phyloP scores from a whole-genome alignment of 2,113 vertebrate species.

The Potamarius usumacintae region DNA sequence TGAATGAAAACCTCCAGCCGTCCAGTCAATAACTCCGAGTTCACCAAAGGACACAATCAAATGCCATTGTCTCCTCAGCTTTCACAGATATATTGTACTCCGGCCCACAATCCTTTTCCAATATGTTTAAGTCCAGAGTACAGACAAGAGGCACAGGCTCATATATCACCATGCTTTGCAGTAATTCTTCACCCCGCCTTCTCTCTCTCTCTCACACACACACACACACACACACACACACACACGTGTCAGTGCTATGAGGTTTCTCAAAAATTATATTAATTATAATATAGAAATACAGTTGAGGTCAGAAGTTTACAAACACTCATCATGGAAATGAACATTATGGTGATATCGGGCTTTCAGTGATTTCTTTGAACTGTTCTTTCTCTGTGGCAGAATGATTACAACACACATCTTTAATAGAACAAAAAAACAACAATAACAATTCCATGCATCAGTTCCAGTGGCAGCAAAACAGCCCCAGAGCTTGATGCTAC shows the following conservation, averaged over 20 bases:
- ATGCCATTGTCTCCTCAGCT: constrained; percentile 61
- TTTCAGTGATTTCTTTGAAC: no score
- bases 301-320: no score
- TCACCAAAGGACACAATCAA: constrained; percentile 66
- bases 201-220: constrained; percentile 33
- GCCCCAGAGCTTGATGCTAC: no score
- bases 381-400: no score
- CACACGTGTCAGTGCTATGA: neutral
- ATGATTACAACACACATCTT: no score
- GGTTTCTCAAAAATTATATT: neutral
- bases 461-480: no score
- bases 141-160: constrained; percentile 36
- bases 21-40: constrained; percentile 61
- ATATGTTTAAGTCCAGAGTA: constrained; percentile 57
- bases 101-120: constrained; percentile 50
- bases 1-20: constrained; percentile 45
- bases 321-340: no score
- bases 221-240: constrained; percentile 50
- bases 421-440: no score
- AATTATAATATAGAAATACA: neutral
- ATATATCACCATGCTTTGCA: constrained; percentile 42
- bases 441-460: no score
- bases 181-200: constrained; percentile 25
- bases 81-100: constrained; percentile 58
- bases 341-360: no score